Evolutionary conservation across 2,888 invertebrate species (phyloP).

Genomic region (Ecliptopera silaceata): DNA sequence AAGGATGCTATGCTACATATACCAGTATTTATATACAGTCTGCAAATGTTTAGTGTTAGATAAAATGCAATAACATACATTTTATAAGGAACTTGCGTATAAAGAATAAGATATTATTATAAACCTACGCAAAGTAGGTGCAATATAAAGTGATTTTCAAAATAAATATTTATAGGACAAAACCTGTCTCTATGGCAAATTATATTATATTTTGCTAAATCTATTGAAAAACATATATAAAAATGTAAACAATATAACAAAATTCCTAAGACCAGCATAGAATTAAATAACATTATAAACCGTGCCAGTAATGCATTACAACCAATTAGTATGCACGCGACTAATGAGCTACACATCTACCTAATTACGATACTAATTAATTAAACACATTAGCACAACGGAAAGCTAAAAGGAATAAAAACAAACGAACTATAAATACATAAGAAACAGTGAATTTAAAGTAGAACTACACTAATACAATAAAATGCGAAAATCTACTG

Average conservation of each 20-base stretch:
- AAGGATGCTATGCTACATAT: background rate
- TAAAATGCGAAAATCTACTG: too few species aligned
- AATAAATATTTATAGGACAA: too few species aligned
- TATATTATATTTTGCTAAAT: too few species aligned
- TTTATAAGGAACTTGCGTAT: background rate
- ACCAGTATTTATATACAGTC: background rate
- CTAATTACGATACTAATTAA: constrained; percentile 14
- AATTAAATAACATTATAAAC: constrained; percentile 11
- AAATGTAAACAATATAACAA: background rate
- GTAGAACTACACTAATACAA: too few species aligned
- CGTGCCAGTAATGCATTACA: constrained; percentile 30
- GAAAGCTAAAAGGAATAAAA: background rate
- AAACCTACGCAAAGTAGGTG: too few species aligned
- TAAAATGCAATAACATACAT: background rate
- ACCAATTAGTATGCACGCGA: constrained; percentile 26
- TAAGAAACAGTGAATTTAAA: too few species aligned
- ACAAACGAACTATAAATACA: background rate
- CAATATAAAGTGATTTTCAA: too few species aligned
- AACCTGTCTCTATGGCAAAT: too few species aligned
- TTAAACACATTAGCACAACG: constrained; percentile 6
- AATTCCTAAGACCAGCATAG: too few species aligned
- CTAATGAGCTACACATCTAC: constrained; percentile 25
- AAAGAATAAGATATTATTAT: too few species aligned
- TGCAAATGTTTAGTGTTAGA: background rate
- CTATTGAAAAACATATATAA: background rate